Evolutionary conservation across 2,888 invertebrate species (phyloP).

Genomic region (Chalcosyrphus nemorum): DNA sequence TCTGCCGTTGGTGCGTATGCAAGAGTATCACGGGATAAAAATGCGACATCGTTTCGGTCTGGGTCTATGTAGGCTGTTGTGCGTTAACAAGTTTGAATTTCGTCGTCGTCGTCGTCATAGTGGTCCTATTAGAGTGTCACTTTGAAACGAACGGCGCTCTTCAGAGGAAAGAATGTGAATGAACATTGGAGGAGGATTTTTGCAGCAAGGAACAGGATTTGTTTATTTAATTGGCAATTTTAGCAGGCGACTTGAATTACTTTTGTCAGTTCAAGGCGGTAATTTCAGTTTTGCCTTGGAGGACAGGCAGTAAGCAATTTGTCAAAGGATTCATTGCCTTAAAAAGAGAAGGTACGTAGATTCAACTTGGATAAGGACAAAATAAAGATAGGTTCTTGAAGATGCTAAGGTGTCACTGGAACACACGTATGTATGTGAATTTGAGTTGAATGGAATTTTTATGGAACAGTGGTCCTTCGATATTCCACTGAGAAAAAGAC

Average conservation of each 20-base stretch:
- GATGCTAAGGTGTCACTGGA: too few relatives aligned
- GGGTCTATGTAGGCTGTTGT: slow-evolving; percentile 33
- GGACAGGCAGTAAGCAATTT: background rate
- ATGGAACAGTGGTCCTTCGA: too few relatives aligned
- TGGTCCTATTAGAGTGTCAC: slow-evolving; percentile 36
- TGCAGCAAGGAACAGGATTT: background rate
- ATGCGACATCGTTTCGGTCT: slow-evolving; percentile 3
- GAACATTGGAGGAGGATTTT: background rate
- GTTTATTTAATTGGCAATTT: background rate
- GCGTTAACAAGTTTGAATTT: slow-evolving; percentile 46
- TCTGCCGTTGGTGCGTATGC: background rate
- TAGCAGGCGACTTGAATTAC: background rate
- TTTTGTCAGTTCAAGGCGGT: background rate
- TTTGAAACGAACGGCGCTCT: slow-evolving; percentile 1
- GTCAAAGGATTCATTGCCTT: background rate
- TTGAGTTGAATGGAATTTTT: too few relatives aligned
- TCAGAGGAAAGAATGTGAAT: background rate
- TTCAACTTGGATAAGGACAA: too few relatives aligned
- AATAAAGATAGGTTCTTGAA: too few relatives aligned
- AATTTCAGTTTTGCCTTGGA: background rate
- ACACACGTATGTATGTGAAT: too few relatives aligned
- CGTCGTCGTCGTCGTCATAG: slow-evolving; percentile 23
- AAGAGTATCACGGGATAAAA: background rate
- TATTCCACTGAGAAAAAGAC: too few relatives aligned
- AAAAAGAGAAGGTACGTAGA: background rate